phyloP scores from a whole-genome alignment of 1,140 invertebrate genomes.

The Cryptotermes secundus region DNA sequence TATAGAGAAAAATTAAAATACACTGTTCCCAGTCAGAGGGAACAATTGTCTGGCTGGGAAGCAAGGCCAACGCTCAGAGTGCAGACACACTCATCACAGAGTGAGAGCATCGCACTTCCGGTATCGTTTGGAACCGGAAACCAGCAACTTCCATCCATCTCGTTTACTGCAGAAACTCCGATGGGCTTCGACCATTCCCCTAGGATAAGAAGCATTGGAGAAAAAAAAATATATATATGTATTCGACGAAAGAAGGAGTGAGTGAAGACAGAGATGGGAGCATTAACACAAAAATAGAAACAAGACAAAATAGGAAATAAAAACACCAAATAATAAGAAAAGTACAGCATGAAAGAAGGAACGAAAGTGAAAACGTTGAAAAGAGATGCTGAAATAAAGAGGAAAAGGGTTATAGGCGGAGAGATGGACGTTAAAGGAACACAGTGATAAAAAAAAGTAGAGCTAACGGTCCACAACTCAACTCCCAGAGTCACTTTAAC shows the following conservation, averaged over 20 bases:
- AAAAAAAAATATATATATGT: no score
- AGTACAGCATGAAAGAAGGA: not conserved
- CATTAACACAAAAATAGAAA: not conserved
- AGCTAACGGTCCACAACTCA: not conserved
- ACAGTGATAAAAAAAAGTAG: not conserved
- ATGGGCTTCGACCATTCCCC: not conserved
- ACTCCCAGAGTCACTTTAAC: not conserved
- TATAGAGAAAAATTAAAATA: not conserved
- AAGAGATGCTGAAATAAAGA: not conserved
- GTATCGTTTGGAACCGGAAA: slow-evolving; percentile 6
- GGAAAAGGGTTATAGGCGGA: not conserved
- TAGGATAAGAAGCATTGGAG: not conserved
- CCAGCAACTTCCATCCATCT: not conserved
- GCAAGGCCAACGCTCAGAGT: not conserved
- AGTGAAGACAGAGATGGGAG: not conserved
- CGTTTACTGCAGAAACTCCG: not conserved
- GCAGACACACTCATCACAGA: not conserved
- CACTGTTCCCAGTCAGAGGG: not conserved
- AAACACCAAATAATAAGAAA: not conserved
- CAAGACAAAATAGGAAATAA: not conserved
- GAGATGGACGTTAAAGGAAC: not conserved
- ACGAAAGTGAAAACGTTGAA: not conserved
- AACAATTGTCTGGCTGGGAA: not conserved
- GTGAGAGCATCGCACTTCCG: not conserved
- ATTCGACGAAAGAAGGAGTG: not conserved